These are phyloP conservation scores for Lissocephala sabroskyi DNA, from an alignment of 2,888 invertebrate species.

Conservation along the genomic window DNA sequence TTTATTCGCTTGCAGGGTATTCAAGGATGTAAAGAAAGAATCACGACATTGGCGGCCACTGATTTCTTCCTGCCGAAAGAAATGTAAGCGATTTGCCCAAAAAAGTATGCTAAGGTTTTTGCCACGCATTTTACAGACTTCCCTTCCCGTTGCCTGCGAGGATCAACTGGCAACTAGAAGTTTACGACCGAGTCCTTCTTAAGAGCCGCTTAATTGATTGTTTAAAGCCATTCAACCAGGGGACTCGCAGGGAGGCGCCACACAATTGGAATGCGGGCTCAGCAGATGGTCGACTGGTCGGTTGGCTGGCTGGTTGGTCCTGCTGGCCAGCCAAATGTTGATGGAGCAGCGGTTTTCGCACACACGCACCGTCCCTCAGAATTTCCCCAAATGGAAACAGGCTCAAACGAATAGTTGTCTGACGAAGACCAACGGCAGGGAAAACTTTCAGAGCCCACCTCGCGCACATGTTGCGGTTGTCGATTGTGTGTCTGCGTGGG, in stretches of 20 bases:
- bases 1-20: too few species aligned
- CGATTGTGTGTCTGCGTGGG: background rate
- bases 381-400: too few species aligned
- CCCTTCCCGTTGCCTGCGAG: too few species aligned
- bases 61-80: too few species aligned
- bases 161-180: too few species aligned
- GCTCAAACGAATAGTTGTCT: too few species aligned
- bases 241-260: background rate
- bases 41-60: too few species aligned
- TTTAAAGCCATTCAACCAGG: slow-evolving; percentile 13
- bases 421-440: background rate
- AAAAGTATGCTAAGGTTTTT: too few species aligned
- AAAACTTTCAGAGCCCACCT: slow-evolving; percentile 42
- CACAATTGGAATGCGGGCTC: slow-evolving; percentile 9
- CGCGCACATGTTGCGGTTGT: slow-evolving; percentile 34
- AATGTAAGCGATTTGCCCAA: too few species aligned
- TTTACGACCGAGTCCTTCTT: too few species aligned
- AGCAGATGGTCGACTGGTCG: background rate
- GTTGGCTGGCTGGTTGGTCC: background rate
- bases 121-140: too few species aligned
- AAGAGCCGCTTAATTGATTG: slow-evolving; percentile 9
- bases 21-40: too few species aligned
- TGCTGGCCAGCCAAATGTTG: slow-evolving; percentile 17
- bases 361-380: slow-evolving; percentile 5
- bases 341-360: slow-evolving; percentile 15